A percentile compares a stretch with the other conserved stretches of the same genome.
phyloP scores from a whole-genome alignment of 2,797 vertebrate genomes.

The Oryzias dopingdopingensis region DNA sequence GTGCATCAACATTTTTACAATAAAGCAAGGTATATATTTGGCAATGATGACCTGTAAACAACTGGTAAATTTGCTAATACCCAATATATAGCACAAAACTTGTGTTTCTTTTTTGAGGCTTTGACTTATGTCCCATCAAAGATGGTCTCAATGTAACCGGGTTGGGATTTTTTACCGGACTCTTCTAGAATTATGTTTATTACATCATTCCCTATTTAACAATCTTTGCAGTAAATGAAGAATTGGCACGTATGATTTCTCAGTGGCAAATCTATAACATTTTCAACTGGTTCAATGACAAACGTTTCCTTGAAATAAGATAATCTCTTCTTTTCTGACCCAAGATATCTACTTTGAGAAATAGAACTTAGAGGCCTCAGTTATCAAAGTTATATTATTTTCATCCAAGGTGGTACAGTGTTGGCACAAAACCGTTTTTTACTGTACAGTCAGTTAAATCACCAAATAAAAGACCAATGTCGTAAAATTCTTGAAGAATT shows the following conservation, averaged over 20 bases:
- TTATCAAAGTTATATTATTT: no score
- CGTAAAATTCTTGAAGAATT: no score
- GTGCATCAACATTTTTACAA: slow-evolving; percentile 23
- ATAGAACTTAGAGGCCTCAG: no score
- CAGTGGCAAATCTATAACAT: no score
- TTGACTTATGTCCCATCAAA: slow-evolving; percentile 11
- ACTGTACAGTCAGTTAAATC: no score
- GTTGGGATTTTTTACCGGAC: not conserved
- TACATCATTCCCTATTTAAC: not conserved
- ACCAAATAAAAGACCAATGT: no score
- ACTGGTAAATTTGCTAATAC: slow-evolving; percentile 7
- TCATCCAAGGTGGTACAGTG: no score
- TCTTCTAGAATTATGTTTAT: not conserved
- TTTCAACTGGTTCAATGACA: no score
- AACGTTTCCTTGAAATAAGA: no score
- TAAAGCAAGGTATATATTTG: slow-evolving; percentile 7
- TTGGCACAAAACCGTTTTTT: no score
- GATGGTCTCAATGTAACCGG: not conserved
- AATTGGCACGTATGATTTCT: no score
- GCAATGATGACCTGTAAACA: not conserved
- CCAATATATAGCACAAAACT: slow-evolving; percentile 9
- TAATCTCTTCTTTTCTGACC: not conserved
- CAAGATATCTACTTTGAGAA: slow-evolving; percentile 3
- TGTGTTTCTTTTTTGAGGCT: slow-evolving; percentile 7
- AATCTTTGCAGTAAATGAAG: slow-evolving; percentile 6